A percentile compares a stretch with the other conserved stretches of the same genome.
Evolutionary conservation across 1,140 invertebrate genomes (phyloP).

Genomic region (Plutomurus gul): DNA sequence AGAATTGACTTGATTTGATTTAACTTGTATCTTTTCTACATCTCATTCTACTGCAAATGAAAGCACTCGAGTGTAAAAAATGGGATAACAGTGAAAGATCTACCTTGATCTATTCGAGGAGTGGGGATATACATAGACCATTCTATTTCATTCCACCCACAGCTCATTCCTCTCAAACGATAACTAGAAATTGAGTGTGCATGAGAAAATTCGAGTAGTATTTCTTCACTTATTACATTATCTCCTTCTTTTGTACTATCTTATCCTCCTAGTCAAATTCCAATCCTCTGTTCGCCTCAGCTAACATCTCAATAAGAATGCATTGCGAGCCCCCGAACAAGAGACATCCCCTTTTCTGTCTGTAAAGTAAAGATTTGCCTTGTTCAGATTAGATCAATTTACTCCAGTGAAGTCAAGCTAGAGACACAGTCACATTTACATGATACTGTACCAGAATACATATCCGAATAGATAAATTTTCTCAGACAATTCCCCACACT

Average conservation of each 20-base stretch:
- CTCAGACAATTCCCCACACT: background rate
- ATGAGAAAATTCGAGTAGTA: background rate
- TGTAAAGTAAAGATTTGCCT: conserved; percentile 17
- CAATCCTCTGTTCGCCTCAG: background rate
- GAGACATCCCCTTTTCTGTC: background rate
- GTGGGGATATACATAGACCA: background rate
- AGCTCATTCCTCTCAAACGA: background rate
- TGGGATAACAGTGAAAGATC: conserved; percentile 24
- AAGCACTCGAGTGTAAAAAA: conserved; percentile 28
- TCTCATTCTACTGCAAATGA: background rate
- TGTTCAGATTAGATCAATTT: conserved; percentile 14
- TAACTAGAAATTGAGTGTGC: background rate
- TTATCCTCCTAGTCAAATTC: background rate
- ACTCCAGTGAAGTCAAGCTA: background rate
- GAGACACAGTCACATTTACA: background rate
- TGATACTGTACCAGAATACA: background rate
- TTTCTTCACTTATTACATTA: conserved; percentile 25
- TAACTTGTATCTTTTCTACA: background rate
- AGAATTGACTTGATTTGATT: background rate
- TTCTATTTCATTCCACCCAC: background rate
- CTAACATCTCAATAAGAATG: conserved; percentile 8
- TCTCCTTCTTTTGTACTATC: conserved; percentile 6
- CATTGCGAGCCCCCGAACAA: background rate
- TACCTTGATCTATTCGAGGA: conserved; percentile 4
- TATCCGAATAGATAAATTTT: background rate